Evolutionary conservation across 2,113 vertebrate species (phyloP).

Genomic region (Pollimyrus isidori): DNA sequence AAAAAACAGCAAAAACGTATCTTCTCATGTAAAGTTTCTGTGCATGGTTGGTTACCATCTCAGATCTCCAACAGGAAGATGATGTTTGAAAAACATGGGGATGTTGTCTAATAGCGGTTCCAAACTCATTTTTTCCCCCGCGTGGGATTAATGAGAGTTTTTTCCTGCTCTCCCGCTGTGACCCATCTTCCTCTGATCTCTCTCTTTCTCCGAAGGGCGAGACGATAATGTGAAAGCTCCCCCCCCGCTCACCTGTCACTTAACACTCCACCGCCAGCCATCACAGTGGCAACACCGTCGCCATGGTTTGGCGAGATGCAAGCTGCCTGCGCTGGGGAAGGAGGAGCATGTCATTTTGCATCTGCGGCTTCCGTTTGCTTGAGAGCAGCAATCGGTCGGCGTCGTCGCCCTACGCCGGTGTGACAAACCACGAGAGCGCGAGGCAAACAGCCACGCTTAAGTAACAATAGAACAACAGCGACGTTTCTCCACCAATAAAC

Average conservation of each 20-base stretch:
- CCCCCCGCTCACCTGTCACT: neutral
- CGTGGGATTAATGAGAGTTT: neutral
- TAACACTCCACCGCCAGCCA: neutral
- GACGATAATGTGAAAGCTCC: neutral
- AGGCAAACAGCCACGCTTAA: neutral
- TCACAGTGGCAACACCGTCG: neutral
- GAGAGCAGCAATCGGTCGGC: neutral
- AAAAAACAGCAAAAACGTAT: neutral
- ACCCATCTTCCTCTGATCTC: slow-evolving; percentile 5
- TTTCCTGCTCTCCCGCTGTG: neutral
- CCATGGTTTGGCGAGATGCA: neutral
- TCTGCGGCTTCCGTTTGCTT: neutral
- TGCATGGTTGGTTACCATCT: neutral
- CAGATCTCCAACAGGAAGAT: neutral
- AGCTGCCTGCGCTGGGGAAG: neutral
- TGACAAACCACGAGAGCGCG: neutral
- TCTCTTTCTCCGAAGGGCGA: neutral
- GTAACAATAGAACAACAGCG: neutral
- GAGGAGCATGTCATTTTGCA: neutral
- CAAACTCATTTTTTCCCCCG: neutral
- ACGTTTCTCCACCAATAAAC: neutral
- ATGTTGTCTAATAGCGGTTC: neutral
- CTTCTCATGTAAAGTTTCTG: neutral
- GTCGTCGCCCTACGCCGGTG: neutral
- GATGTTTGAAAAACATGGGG: neutral